Conservation (phyloP, 1,140 invertebrate species). For the Trichoplusia ni region DNA sequence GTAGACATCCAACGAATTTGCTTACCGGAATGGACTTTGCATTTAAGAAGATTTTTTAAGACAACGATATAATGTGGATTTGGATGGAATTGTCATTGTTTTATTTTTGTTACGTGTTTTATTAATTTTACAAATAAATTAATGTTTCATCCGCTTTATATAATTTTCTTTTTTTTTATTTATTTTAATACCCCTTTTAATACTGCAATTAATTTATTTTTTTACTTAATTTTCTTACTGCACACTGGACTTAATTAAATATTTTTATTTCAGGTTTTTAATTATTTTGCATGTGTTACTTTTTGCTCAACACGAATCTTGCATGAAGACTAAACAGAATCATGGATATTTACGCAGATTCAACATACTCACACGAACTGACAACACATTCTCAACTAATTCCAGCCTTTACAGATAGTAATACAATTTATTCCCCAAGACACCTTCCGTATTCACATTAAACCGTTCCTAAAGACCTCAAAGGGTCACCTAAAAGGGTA, state of each 20-base stretch:
- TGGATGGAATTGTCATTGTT: constrained; percentile 60
- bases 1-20: constrained; percentile 43
- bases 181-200: neutral
- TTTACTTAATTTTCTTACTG: neutral
- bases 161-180: constrained; percentile 19
- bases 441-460: constrained; percentile 5
- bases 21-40: constrained; percentile 52
- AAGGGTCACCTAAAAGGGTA: constrained; percentile 22
- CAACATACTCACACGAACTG: neutral
- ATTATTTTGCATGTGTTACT: too few species aligned
- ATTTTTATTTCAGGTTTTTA: too few species aligned
- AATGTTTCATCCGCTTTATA: constrained; percentile 59
- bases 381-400: neutral
- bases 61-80: constrained; percentile 70
- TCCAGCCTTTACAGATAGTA: neutral
- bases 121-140: constrained; percentile 61
- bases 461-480: constrained; percentile 2
- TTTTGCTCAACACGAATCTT: too few species aligned
- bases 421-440: constrained; percentile 13
- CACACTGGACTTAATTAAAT: neutral
- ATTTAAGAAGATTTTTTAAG: constrained; percentile 65
- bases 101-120: constrained; percentile 56
- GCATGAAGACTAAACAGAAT: too few species aligned
- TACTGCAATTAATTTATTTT: neutral
- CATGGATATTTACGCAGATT: too few species aligned